Evolutionary conservation across 1,140 invertebrate genomes (phyloP).

Genomic region (Diuraphis noxia): DNA sequence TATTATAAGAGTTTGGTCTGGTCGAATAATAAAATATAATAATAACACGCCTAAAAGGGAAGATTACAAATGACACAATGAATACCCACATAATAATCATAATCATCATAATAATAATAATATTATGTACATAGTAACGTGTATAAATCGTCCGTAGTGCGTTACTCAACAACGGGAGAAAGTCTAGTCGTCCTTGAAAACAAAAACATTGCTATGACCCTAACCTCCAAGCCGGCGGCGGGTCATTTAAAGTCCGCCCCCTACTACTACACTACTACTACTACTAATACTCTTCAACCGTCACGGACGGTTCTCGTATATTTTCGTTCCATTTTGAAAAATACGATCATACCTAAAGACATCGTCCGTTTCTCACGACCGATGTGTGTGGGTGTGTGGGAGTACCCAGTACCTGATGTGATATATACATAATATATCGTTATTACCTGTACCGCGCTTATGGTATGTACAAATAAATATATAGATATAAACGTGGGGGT

Average conservation of each 20-base stretch:
- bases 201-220: constrained; percentile 28
- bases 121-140: background rate
- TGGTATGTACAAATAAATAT: background rate
- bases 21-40: background rate
- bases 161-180: constrained; percentile 44
- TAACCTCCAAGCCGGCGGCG: constrained; percentile 41
- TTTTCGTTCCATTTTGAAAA: constrained; percentile 28
- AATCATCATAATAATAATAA: too few species aligned
- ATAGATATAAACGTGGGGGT: constrained; percentile 42
- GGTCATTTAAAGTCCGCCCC: constrained; percentile 42
- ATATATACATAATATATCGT: background rate
- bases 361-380: constrained; percentile 32
- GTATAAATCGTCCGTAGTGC: background rate
- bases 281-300: background rate
- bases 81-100: background rate
- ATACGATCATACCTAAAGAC: constrained; percentile 5
- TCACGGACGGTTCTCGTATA: background rate
- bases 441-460: background rate
- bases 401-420: background rate
- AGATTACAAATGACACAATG: background rate
- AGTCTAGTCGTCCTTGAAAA: constrained; percentile 53
- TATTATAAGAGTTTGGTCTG: too few species aligned
- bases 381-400: constrained; percentile 12
- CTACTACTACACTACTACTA: background rate
- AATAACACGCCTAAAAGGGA: background rate